Percentiles rank a stretch among this genome's conserved stretches.
phyloP scores from a whole-genome alignment of 2,113 vertebrate genomes.

The Cyanoliseus patagonus region DNA sequence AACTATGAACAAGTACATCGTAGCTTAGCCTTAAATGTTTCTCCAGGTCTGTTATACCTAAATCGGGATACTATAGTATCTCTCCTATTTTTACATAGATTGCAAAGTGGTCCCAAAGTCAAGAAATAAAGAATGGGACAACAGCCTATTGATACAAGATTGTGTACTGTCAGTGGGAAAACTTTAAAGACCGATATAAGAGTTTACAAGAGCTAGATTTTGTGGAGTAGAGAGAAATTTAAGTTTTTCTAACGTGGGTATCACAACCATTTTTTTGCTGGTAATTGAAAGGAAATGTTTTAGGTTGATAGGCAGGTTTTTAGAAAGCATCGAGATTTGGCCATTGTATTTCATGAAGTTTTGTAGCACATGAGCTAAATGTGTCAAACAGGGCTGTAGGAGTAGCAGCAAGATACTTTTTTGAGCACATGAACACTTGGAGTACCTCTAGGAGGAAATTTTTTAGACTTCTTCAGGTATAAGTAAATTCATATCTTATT shows the following conservation, averaged over 20 bases:
- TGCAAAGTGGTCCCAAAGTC: background rate
- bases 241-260: background rate
- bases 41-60: background rate
- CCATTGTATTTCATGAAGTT: background rate
- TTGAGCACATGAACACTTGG: background rate
- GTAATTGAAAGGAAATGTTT: background rate
- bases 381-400: background rate
- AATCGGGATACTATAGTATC: fast-evolving
- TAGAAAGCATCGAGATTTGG: background rate
- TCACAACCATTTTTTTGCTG: background rate
- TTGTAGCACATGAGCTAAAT: background rate
- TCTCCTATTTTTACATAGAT: background rate
- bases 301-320: background rate
- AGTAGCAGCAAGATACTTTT: background rate
- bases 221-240: background rate
- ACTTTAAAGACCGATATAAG: background rate
- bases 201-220: background rate
- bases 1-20: background rate
- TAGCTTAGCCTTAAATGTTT: background rate
- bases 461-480: background rate
- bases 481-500: background rate
- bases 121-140: background rate
- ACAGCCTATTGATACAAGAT: background rate
- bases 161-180: background rate
- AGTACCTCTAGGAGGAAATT: background rate